These are phyloP conservation scores for Choloepus hoffmanni DNA, from an alignment of 2,113 vertebrate genomes.

Conservation along the genomic window DNA sequence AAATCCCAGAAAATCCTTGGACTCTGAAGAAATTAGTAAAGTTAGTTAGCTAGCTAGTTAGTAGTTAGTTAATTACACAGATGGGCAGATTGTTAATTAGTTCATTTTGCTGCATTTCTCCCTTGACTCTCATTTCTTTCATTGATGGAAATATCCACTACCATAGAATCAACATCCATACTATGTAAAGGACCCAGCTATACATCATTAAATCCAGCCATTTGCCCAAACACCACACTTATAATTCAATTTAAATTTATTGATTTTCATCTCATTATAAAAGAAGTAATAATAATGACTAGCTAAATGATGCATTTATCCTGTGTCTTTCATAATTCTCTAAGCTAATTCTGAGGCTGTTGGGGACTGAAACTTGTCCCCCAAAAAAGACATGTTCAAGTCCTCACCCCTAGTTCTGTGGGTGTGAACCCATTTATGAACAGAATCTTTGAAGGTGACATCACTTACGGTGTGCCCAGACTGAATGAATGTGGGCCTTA, in stretches of 20 bases:
- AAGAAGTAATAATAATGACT: neutral
- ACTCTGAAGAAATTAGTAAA: neutral
- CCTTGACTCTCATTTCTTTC: neutral
- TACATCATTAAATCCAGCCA: neutral
- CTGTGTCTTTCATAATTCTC: neutral
- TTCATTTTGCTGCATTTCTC: neutral
- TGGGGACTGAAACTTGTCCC: no score
- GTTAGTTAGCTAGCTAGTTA: no score
- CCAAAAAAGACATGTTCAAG: no score
- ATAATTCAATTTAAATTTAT: neutral
- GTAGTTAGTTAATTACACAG: no score
- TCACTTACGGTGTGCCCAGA: no score
- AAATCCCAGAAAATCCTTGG: neutral
- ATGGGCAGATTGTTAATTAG: no score
- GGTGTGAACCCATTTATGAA: no score
- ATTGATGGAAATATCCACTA: neutral
- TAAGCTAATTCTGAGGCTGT: neutral
- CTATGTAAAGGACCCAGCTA: no score
- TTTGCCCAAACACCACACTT: neutral
- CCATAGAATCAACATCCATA: neutral
- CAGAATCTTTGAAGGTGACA: no score
- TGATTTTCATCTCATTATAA: neutral
- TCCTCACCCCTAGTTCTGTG: no score
- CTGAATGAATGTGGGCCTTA: no score
- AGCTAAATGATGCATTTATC: neutral